phyloP scores from a whole-genome alignment of 2,797 vertebrate species.

The Macroramphosus scolopax region DNA sequence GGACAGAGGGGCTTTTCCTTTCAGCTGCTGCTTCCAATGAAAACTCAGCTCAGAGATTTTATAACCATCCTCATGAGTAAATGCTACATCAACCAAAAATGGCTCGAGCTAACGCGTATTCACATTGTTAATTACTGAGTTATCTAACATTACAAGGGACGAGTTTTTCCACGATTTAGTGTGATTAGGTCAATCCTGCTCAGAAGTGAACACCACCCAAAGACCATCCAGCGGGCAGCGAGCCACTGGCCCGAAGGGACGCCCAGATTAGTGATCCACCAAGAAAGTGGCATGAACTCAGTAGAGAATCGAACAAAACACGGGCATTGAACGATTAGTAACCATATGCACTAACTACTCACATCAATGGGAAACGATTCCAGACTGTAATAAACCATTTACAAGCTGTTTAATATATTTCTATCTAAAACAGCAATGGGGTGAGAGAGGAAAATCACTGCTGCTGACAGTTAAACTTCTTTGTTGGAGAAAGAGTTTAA shows the following conservation, averaged over 20 bases:
- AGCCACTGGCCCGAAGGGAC: not conserved
- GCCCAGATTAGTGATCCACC: not conserved
- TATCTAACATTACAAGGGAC: slow-evolving; percentile 26
- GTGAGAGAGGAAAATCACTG: too few species aligned
- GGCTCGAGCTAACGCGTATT: slow-evolving; percentile 52
- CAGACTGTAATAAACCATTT: not conserved
- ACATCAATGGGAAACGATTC: not conserved
- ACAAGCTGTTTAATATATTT: too few species aligned
- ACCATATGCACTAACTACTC: not conserved
- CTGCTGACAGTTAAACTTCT: too few species aligned
- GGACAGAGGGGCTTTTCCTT: slow-evolving; percentile 68
- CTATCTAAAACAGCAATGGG: too few species aligned
- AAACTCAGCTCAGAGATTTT: slow-evolving; percentile 59
- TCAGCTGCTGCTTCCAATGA: slow-evolving; percentile 61
- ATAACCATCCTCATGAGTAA: slow-evolving; percentile 55
- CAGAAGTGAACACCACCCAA: not conserved
- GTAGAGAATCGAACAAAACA: too few species aligned
- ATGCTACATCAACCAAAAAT: slow-evolving; percentile 45
- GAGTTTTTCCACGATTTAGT: too few species aligned
- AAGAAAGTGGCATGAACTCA: too few species aligned
- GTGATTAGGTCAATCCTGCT: too few species aligned
- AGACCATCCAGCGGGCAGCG: slow-evolving; percentile 10
- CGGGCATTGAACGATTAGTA: not conserved
- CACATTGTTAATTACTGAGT: slow-evolving; percentile 43
- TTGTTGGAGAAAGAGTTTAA: too few species aligned